A percentile compares a stretch with the other conserved stretches of the same genome.
Evolutionary conservation across 2,113 vertebrate genomes (phyloP).

Genomic region (Psammodynastes pulverulentus): DNA sequence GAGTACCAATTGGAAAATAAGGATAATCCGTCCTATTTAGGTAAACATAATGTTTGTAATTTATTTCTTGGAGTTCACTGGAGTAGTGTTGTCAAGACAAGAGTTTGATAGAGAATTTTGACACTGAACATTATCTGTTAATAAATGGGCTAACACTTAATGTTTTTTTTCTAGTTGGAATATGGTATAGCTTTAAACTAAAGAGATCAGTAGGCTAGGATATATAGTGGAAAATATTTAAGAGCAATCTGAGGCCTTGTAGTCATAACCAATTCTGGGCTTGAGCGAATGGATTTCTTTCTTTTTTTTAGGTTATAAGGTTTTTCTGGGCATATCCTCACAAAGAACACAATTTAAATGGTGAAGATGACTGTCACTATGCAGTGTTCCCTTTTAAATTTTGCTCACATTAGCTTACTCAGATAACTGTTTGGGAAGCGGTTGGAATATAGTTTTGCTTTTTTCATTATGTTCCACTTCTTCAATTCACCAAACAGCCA

Average conservation of each 20-base stretch:
- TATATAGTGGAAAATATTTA: neutral
- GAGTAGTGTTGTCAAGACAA: neutral
- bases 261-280: neutral
- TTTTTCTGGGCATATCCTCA: neutral
- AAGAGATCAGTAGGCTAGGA: neutral
- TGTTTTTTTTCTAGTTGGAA: neutral
- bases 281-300: neutral
- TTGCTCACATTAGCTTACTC: neutral
- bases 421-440: neutral
- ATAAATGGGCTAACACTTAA: neutral
- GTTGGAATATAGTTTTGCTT: neutral
- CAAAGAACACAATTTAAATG: neutral
- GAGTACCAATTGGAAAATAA: conserved; percentile 91
- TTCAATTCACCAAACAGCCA: neutral
- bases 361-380: neutral
- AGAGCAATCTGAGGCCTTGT: neutral
- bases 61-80: neutral
- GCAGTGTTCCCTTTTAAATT: neutral
- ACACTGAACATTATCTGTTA: neutral
- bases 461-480: neutral
- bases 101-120: neutral
- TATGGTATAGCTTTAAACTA: neutral
- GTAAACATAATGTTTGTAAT: conserved; percentile 51
- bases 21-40: conserved; percentile 88
- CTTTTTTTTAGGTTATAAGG: neutral